phyloP scores from a whole-genome alignment of 2,113 vertebrate genomes.

The Chamaea fasciata region DNA sequence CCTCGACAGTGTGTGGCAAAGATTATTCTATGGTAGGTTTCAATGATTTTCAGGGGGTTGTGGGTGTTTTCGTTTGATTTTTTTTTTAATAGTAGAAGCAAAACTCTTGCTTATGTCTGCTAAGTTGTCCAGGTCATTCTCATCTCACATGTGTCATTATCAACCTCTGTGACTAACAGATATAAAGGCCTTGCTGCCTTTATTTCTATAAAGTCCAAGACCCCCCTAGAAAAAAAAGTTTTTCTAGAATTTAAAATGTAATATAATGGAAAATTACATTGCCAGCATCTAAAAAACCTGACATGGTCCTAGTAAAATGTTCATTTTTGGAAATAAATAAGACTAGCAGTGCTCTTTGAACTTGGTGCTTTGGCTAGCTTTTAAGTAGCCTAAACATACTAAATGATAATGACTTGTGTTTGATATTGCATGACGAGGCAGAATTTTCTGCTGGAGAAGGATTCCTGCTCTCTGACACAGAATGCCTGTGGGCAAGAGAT shows the following conservation, averaged over 20 bases:
- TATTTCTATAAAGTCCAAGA: background rate
- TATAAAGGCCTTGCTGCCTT: background rate
- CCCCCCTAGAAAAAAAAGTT: background rate
- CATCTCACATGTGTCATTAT: background rate
- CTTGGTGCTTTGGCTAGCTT: background rate
- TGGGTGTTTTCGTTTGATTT: background rate
- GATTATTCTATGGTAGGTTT: background rate
- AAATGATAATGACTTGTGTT: background rate
- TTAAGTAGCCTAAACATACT: background rate
- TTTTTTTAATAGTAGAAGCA: background rate
- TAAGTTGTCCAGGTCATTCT: background rate
- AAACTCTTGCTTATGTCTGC: background rate
- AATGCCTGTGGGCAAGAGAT: slow-evolving; percentile 10
- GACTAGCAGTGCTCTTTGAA: background rate
- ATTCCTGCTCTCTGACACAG: background rate
- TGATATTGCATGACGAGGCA: slow-evolving; percentile 52
- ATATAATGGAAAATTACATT: background rate
- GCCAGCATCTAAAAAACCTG: background rate
- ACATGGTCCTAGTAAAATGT: background rate
- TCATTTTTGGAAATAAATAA: background rate
- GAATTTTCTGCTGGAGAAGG: slow-evolving; percentile 36
- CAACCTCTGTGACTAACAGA: background rate
- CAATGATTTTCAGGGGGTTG: background rate
- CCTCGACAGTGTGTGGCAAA: background rate
- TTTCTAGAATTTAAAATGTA: background rate